Base-by-base conservation (phyloP, 2,797 vertebrate genomes). In the Acrossocheilus fasciatus region DNA sequence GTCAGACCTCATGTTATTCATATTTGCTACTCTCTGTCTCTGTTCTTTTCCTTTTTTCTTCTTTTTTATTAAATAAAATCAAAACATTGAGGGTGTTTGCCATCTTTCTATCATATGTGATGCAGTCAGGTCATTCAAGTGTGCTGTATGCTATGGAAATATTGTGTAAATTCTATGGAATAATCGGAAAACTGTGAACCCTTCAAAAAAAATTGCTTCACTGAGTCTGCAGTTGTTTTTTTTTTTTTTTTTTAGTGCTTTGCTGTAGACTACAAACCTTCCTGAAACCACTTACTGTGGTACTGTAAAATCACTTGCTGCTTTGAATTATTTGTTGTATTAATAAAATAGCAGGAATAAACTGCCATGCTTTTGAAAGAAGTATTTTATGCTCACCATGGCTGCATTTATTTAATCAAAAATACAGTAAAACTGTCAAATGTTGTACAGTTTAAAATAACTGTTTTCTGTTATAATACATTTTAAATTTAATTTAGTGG, bases 131-230 rank as follows among this genome's bases (percentile, higher is more conserved):
- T 86, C 68, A 20, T 74, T 86, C 68, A 52, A 81, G 68, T 81
- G 84, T 86, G 23, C 20, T 52, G 20, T 41, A 59, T 85, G 30
- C 30, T 73, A 64, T 86, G 69, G 84, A 86, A 86, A 86, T 86
- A 52, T 62, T 86, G 84, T 86, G 77, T 74, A 81, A 86, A 86
- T 86, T 50, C 54, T 50, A 26, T 80, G 68, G 14, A 64, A 11
- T 86, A 41, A 50, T 81, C 5, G 6, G 52, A 81, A 74, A 80
- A 30, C 39, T 79, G 47, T 43, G 45, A 62, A 62, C 39, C 36
- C 15, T 77, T 50, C 2, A 70, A 87, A 88, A 87, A 88, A 87
- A 81, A 69, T 69, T 50, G 45, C 18, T 62, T 90, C 81, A 85
- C 88, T 68, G 84, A 20, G 36, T 34, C 14, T 73, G 54, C 26